A percentile compares a stretch with the other conserved stretches of the same genome.
These are phyloP conservation scores for Leptinotarsa juncta DNA, from an alignment of 2,888 invertebrate species.

Conservation along the genomic window DNA sequence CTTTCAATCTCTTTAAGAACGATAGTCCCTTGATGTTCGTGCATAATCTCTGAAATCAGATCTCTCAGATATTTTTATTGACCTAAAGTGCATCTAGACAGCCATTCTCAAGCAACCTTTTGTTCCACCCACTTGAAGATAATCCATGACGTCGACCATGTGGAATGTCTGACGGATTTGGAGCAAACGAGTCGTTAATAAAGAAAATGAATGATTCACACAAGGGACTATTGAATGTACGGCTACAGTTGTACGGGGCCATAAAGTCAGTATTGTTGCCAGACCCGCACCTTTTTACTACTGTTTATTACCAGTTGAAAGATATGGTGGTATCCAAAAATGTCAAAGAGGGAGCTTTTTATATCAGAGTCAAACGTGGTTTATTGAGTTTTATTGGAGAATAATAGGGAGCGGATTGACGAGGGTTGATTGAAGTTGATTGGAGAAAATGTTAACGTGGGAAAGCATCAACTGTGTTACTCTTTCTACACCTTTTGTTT, in stretches of 20 bases:
- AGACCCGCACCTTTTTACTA: slow-evolving; percentile 8
- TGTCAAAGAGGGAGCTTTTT: not conserved
- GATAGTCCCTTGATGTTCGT: no score
- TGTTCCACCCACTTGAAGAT: slow-evolving; percentile 2
- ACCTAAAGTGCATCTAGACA: not conserved
- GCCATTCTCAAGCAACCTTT: not conserved
- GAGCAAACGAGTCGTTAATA: slow-evolving; percentile 3
- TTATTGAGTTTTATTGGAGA: slow-evolving; percentile 3
- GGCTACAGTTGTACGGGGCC: not conserved
- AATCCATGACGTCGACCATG: slow-evolving; percentile 11
- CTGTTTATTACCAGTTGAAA: not conserved
- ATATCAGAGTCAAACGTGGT: not conserved
- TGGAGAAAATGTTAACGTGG: not conserved
- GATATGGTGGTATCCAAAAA: not conserved
- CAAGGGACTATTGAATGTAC: slow-evolving; percentile 6
- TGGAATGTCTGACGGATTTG: slow-evolving; percentile 2
- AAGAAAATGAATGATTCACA: slow-evolving; percentile 18
- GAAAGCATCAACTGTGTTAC: no score
- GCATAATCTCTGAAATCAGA: not conserved
- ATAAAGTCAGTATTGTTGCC: not conserved
- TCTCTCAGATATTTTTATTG: not conserved
- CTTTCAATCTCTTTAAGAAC: no score
- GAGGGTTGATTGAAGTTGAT: not conserved
- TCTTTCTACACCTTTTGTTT: not conserved
- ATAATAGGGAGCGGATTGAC: slow-evolving; percentile 10